Base-by-base conservation (phyloP, 2,888 invertebrate genomes). In the Poecilobothrus nobilitatus region DNA sequence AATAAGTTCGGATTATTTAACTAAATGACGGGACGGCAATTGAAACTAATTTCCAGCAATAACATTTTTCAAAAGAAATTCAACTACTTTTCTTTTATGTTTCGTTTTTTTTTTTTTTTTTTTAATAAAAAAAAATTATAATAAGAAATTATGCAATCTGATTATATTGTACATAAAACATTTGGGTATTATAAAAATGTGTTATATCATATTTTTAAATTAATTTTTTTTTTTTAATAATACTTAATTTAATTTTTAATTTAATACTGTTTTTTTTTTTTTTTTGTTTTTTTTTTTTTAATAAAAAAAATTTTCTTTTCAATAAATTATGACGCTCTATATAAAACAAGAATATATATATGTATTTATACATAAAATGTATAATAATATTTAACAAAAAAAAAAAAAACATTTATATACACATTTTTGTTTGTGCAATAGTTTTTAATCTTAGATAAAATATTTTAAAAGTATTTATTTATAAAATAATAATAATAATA, bases 381-480 rank as follows among this genome's bases (percentile, higher is more conserved):
- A 41, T 41, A 12, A 41, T 41, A 6, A 41, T 15, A 9, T 12
- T 12, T 41, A 15, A 41, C 15, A 53, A 18, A 53, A 12, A 53
- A 53, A n/a, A 12, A 53, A 18, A 53, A 6, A 18, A 18, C 6
- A 53, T 18, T 12, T 53, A 53, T 18, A n/a, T 18, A 18, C n/a
- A 18, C n/a, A 18, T 53, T 53, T 41, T 53, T 53, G 53, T 53
- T 53, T 53, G 53, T 53, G 53, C 53, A 53, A 53, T 53, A 53
- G 53, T 53, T 53, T 41, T 53, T 53, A 53, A 53, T 53, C 53
- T 53, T 53, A 53, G 53, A 53, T 53, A 53, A 53, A 53, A 53
- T 53, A 53, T 53, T 53, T 53, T 53, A 53, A 53, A 53, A 53
- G 6, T 18, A 18, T 53, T 53, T 18, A 18, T 53, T 53, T 53